These are phyloP conservation scores for Lucifuga dentata DNA, from an alignment of 2,113 vertebrate species.

Conservation along the genomic window DNA sequence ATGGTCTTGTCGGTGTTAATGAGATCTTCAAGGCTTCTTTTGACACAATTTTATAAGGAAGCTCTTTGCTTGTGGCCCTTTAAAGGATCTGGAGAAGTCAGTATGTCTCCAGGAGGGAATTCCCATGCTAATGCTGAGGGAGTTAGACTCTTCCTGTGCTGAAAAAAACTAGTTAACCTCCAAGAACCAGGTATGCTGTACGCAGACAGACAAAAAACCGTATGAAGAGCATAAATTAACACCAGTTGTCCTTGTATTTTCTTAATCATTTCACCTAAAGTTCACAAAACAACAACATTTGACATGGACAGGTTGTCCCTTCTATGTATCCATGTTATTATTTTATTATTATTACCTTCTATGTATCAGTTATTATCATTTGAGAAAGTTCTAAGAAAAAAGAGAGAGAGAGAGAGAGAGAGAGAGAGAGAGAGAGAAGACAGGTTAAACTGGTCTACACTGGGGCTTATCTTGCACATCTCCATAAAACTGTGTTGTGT, in stretches of 20 bases:
- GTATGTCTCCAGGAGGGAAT: constrained; percentile 10
- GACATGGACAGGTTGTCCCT: neutral
- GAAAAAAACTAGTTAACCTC: neutral
- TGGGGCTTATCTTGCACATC: constrained; percentile 65
- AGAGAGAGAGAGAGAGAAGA: too few species aligned
- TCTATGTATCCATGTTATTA: neutral
- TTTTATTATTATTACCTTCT: neutral
- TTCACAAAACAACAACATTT: neutral
- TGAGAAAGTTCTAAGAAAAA: constrained; percentile 17
- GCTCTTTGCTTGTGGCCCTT: constrained; percentile 1
- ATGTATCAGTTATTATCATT: neutral
- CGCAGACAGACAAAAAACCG: constrained; percentile 2
- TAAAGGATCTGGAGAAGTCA: constrained; percentile 23
- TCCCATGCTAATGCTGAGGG: neutral
- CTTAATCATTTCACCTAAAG: constrained; percentile 1
- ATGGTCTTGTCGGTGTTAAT: constrained; percentile 29
- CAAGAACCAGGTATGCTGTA: neutral
- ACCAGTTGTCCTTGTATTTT: neutral
- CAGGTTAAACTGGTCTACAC: too few species aligned
- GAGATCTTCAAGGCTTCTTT: constrained; percentile 34
- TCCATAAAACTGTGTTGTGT: constrained; percentile 54
- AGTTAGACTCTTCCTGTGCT: neutral
- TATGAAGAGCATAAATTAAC: neutral
- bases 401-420: too few species aligned
- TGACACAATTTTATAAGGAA: constrained; percentile 24